These are phyloP conservation scores for Knipowitschia caucasica DNA, from an alignment of 2,797 vertebrate species.

Conservation along the genomic window DNA sequence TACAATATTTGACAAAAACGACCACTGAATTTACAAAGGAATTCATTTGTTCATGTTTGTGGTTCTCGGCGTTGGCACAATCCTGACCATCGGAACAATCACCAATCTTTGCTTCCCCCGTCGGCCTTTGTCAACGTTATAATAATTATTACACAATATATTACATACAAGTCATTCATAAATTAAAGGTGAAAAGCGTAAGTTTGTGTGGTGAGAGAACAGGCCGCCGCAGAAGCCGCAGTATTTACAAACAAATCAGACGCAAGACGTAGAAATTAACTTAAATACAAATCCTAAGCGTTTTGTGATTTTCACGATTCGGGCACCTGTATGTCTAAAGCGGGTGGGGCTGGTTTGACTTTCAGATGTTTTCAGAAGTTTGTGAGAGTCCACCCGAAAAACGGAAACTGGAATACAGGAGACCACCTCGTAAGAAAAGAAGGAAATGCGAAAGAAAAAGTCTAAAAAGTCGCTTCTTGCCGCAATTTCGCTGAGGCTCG, in stretches of 20 bases:
- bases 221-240: slow-evolving; percentile 54
- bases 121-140: slow-evolving; percentile 59
- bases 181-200: slow-evolving; percentile 79
- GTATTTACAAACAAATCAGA: slow-evolving; percentile 66
- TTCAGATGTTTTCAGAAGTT: slow-evolving; percentile 30
- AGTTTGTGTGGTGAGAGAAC: slow-evolving; percentile 67
- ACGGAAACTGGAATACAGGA: slow-evolving; percentile 15
- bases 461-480: slow-evolving; percentile 37
- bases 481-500: slow-evolving; percentile 47
- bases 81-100: slow-evolving; percentile 49
- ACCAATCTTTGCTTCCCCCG: slow-evolving; percentile 54
- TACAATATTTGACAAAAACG: slow-evolving; percentile 99
- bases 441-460: slow-evolving; percentile 24
- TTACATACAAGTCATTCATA: slow-evolving; percentile 85
- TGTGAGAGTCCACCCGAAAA: slow-evolving; percentile 47
- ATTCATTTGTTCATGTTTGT: slow-evolving; percentile 80
- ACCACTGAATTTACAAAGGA: slow-evolving; percentile 99
- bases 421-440: slow-evolving; percentile 12
- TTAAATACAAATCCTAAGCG: slow-evolving; percentile 29
- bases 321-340: slow-evolving; percentile 56
- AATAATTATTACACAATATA: slow-evolving; percentile 81
- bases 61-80: slow-evolving; percentile 58
- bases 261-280: slow-evolving; percentile 36
- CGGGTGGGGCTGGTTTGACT: slow-evolving; percentile 43
- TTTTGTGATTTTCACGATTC: slow-evolving; percentile 59